Evolutionary conservation across 1,140 invertebrate genomes (phyloP), one percentile per base, ranked within the genome.

Genomic region (Hyles vespertilio): DNA sequence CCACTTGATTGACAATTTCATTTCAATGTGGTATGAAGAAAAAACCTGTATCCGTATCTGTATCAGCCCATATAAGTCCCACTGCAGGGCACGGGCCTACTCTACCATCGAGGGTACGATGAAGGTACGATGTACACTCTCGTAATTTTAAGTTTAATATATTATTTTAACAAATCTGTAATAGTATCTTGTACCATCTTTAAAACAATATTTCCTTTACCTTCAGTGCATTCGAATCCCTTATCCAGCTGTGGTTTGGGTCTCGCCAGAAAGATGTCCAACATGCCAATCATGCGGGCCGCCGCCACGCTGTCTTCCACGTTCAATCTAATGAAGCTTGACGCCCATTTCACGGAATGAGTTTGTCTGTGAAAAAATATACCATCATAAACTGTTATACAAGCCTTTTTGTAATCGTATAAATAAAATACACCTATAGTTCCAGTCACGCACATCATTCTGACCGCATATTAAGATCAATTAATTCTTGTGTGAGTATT

Each of bases 301-400:
- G 74, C 73, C 3, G 71, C 36, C 45, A 55, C 51, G 10, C 57
- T 43, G 58, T 79, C 75, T 0, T 50, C 56, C 3, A 74, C 76
- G 3, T 49, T 52, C 44, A 77, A n/a, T 8, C 61, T 55, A 3
- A 87, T 22, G 3, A 76, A 64, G 0, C 61, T 61, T 5, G 65
- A 69, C 32, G 82, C 84, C 84, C 84, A 87, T 2, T 63, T 69
- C 33, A 87, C 81, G 2, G 84, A 87, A 4, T 79, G 73, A 2
- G 67, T 73, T 57, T 85, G 84, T 54, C 84, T 87, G 22, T 22
- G 70, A 5, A 58, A 61, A 11, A n/a, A 48, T 47, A 47, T 47
- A 8, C 36, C 5, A 40, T 40, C 36, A 5, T 40, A 40, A 40
- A 40, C 8, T 40, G 36, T 40, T 40, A 40, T 3, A 5, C 3